Conservation (phyloP, 2,888 invertebrate genomes). For the Noctua pronuba region DNA sequence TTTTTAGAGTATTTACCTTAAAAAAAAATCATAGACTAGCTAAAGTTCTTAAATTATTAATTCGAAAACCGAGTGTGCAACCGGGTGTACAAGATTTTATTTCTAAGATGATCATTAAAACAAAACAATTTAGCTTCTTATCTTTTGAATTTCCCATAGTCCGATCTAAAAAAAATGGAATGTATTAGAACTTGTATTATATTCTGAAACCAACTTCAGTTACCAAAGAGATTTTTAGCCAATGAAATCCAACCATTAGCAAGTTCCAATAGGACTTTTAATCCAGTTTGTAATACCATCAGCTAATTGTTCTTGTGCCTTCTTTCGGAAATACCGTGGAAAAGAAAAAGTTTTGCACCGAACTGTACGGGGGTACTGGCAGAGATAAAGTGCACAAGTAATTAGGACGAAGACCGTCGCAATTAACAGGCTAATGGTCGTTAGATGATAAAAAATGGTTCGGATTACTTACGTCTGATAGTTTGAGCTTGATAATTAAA, state of each 20-base stretch:
- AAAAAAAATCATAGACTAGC: no score
- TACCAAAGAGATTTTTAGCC: neutral
- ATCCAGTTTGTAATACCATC: slow-evolving; percentile 15
- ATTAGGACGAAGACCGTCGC: slow-evolving; percentile 58
- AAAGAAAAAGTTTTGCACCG: slow-evolving; percentile 45
- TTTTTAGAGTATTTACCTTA: no score
- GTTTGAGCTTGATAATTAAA: slow-evolving; percentile 13
- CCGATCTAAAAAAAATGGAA: neutral
- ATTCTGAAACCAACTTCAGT: neutral
- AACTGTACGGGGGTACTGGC: slow-evolving; percentile 18
- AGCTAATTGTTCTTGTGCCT: slow-evolving; percentile 13
- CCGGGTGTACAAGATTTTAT: neutral
- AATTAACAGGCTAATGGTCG: slow-evolving; percentile 59
- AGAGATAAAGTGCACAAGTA: slow-evolving; percentile 59
- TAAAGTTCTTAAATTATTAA: neutral
- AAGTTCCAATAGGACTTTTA: neutral
- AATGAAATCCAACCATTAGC: neutral
- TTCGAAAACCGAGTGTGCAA: neutral
- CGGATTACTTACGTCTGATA: slow-evolving; percentile 45
- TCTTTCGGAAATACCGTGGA: slow-evolving; percentile 15
- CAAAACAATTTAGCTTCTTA: neutral
- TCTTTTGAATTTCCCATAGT: neutral
- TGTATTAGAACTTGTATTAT: neutral
- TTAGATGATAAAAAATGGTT: slow-evolving; percentile 59
- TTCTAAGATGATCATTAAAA: neutral